phyloP scores from a whole-genome alignment of 2,113 vertebrate genomes.

The Brachyistius frenatus region DNA sequence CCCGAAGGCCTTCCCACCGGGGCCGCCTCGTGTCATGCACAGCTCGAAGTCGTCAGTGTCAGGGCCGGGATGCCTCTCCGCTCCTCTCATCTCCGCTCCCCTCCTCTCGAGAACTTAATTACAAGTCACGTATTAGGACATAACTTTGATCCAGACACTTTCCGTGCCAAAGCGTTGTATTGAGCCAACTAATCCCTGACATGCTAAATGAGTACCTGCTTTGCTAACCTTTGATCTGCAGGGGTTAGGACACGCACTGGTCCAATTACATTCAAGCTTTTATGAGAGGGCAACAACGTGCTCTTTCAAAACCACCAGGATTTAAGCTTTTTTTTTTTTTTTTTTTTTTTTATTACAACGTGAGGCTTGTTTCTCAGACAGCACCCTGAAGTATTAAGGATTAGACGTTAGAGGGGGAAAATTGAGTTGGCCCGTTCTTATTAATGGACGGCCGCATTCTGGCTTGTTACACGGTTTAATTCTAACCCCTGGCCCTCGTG shows the following conservation, averaged over 20 bases:
- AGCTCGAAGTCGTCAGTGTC: constrained; percentile 71
- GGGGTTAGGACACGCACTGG: constrained; percentile 52
- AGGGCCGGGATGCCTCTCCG: background rate
- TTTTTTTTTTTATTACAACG: constrained; percentile 54
- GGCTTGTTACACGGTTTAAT: constrained; percentile 65
- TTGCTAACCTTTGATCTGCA: constrained; percentile 77
- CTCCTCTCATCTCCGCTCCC: constrained; percentile 15
- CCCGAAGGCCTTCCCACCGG: constrained; percentile 60
- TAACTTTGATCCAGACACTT: constrained; percentile 66
- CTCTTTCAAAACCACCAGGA: constrained; percentile 68
- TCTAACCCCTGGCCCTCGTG: constrained; percentile 65
- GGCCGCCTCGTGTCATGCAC: constrained; percentile 74
- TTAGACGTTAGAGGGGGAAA: constrained; percentile 56
- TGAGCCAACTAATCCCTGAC: constrained; percentile 70
- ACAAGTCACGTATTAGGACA: constrained; percentile 42
- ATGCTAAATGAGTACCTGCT: constrained; percentile 74
- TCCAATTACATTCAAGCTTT: constrained; percentile 70
- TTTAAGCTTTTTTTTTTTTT: constrained; percentile 56
- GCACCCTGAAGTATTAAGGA: constrained; percentile 60
- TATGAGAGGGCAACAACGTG: constrained; percentile 69
- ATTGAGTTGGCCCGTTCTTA: constrained; percentile 69
- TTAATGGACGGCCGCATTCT: constrained; percentile 72
- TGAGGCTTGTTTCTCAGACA: constrained; percentile 54
- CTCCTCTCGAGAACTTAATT: constrained; percentile 39
- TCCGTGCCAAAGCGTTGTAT: constrained; percentile 30